phyloP scores from a whole-genome alignment of 2,797 vertebrate genomes.

The Lophius americanus region DNA sequence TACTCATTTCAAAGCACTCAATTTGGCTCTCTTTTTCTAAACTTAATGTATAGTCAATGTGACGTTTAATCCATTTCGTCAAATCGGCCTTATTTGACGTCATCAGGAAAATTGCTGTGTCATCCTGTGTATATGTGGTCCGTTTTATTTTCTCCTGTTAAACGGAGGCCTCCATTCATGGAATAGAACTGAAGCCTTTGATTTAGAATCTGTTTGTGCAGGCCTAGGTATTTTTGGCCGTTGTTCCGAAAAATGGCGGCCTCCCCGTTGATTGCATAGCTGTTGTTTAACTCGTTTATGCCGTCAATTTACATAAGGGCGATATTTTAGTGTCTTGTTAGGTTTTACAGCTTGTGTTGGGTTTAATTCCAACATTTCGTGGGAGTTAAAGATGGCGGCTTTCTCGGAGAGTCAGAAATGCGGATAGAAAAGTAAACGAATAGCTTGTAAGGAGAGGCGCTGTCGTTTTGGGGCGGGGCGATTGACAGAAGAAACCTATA shows the following conservation, averaged over 20 bases:
- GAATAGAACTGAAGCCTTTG: fast-evolving
- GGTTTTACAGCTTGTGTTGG: fast-evolving
- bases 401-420: conserved; percentile 51
- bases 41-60: too few species aligned
- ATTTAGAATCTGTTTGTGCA: background rate
- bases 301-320: background rate
- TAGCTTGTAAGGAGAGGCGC: conserved; percentile 45
- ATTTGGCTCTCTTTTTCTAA: too few species aligned
- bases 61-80: background rate
- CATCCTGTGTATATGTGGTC: conserved; percentile 55
- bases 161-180: background rate
- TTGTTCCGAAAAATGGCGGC: background rate
- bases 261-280: too few species aligned
- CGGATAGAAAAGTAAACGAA: conserved; percentile 52
- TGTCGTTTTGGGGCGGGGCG: conserved; percentile 44
- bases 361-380: background rate
- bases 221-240: background rate
- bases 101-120: conserved; percentile 72
- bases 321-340: fast-evolving
- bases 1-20: too few species aligned
- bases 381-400: conserved; percentile 75
- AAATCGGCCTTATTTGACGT: background rate
- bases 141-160: background rate
- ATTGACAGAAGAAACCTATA: conserved; percentile 72
- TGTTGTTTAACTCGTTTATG: too few species aligned